Conservation (phyloP, 2,113 vertebrate genomes). For the Ancistrus triradiatus region DNA sequence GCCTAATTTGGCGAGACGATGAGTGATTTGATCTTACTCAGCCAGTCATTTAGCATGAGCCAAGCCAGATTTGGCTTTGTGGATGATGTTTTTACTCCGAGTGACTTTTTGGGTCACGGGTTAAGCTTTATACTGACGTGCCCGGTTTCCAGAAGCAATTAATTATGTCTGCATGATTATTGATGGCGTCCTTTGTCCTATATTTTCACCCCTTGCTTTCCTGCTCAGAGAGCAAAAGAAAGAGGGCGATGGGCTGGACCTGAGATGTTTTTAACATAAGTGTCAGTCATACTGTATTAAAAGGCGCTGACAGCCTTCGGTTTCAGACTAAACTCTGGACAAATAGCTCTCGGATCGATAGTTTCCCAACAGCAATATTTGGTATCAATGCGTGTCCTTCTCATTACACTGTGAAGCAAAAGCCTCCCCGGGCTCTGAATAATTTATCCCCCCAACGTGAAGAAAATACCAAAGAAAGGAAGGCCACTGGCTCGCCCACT, state of each 20-base stretch:
- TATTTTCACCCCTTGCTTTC: slow-evolving; percentile 22
- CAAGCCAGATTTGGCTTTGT: too few species aligned
- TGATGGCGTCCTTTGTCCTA: slow-evolving; percentile 20
- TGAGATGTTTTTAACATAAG: slow-evolving; percentile 43
- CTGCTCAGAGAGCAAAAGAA: slow-evolving; percentile 18
- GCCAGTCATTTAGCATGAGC: too few species aligned
- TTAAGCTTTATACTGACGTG: slow-evolving; percentile 25
- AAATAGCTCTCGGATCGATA: slow-evolving; percentile 71
- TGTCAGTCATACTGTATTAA: slow-evolving; percentile 54
- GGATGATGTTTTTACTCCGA: slow-evolving; percentile 16
- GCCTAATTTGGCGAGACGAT: too few species aligned
- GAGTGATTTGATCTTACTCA: neutral
- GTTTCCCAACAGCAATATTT: slow-evolving; percentile 77
- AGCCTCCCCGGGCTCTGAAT: slow-evolving; percentile 70
- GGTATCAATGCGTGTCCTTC: slow-evolving; percentile 75
- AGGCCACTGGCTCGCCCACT: slow-evolving; percentile 31
- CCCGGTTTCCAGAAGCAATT: slow-evolving; percentile 27
- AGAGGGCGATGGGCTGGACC: slow-evolving; percentile 20
- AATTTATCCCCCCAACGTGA: slow-evolving; percentile 68
- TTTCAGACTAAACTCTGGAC: slow-evolving; percentile 65
- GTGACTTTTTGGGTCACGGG: slow-evolving; percentile 29
- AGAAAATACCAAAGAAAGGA: slow-evolving; percentile 54
- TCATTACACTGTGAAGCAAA: slow-evolving; percentile 73
- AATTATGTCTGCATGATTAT: slow-evolving; percentile 30
- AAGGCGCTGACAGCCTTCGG: slow-evolving; percentile 53